Evolutionary conservation across 2,797 vertebrate genomes (phyloP), one percentile per base, ranked within the genome.

Genomic region (Esox lucius): DNA sequence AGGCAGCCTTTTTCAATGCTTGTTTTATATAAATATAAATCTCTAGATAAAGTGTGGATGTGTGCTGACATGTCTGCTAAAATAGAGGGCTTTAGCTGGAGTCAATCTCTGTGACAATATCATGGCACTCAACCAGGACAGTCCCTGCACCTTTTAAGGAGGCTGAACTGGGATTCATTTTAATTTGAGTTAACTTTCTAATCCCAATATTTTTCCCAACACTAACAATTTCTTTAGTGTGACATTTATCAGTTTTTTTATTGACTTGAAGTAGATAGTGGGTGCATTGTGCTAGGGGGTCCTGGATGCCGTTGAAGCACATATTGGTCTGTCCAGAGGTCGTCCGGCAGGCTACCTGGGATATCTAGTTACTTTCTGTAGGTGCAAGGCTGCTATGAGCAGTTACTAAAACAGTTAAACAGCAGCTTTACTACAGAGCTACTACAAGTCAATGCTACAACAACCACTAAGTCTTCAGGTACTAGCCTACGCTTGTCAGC

Each of bases 21-120:
- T 79, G 68, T 87, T 82, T 69, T 64, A 31, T 93, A 93, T 76
- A 94, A 92, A 94, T 93, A 94, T 93, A 94, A 87, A 92, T 91
- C 86, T 94, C 79, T 91, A 67, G 46, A 76, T 80, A 83, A 86
- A 81, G 75, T 72, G 75, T 79, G 80, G 77, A 84, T 65, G 74
- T 66, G 73, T 68, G 78, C 76, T 80, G 85, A 90, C 88, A 91
- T 87, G 85, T 89, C 80, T 68, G 75, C 79, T 80, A 69, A 74
- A 84, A 68, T 56, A 56, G 53, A 19, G 49, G 74, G 80, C 28
- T 31, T 31, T 1, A 31, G 28, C 28, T 3, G 28, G 28, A 39
- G 35, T 39, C 35, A 39, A 39, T 39, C 35, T 3, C 35, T 39
- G 28, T 31, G 2, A 39, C 35, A 39, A 39, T 8, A 39, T 39